Percentiles rank a stretch among this genome's conserved stretches.
Evolutionary conservation across 2,888 invertebrate genomes (phyloP).

Genomic region (Biston stratarius): DNA sequence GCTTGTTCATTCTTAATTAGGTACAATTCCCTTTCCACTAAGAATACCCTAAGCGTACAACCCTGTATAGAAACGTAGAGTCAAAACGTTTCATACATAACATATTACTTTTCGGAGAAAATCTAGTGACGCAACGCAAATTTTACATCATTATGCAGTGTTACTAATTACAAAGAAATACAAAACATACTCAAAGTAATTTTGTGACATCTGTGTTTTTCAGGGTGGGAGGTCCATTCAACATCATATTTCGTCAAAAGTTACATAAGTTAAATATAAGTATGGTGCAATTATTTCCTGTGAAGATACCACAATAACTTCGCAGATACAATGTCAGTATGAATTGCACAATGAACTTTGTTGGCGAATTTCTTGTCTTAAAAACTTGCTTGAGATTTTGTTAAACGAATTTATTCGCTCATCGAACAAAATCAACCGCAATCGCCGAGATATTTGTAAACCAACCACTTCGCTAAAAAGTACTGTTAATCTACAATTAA

Average conservation of each 20-base stretch:
- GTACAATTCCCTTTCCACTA: too few species aligned
- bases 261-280: not conserved
- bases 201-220: not conserved
- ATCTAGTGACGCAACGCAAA: too few species aligned
- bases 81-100: too few species aligned
- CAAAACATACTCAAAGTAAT: too few species aligned
- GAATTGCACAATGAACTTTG: slow-evolving; percentile 8
- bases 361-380: not conserved
- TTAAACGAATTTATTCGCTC: too few species aligned
- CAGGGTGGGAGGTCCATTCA: slow-evolving; percentile 1
- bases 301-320: slow-evolving; percentile 6
- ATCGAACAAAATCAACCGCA: not conserved
- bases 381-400: not conserved
- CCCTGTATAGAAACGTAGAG: too few species aligned
- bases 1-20: too few species aligned
- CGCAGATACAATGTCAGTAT: not conserved
- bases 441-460: too few species aligned
- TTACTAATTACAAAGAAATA: too few species aligned
- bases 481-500: slow-evolving; percentile 7
- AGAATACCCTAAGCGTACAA: too few species aligned
- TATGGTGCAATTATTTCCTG: slow-evolving; percentile 14
- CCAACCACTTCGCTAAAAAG: slow-evolving; percentile 4
- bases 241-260: not conserved
- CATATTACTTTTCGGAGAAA: too few species aligned
- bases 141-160: too few species aligned